phyloP scores from a whole-genome alignment of 1,140 invertebrate genomes.

The Armadillidium nasatum region DNA sequence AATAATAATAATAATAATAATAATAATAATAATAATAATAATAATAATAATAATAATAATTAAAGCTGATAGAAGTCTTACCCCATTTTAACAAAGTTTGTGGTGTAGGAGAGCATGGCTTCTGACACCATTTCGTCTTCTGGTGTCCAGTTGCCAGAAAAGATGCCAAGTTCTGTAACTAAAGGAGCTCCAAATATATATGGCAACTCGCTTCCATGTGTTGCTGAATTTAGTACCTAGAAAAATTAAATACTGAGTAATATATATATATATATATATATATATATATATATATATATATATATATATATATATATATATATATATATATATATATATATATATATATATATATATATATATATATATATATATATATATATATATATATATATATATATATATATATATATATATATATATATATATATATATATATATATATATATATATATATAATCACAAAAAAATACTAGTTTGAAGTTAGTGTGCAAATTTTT shows the following conservation, averaged over 20 bases:
- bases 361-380: conserved; percentile 22
- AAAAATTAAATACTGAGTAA: background rate
- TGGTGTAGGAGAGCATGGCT: conserved; percentile 61
- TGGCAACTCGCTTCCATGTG: conserved; percentile 84
- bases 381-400: conserved; percentile 21
- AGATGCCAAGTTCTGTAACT: conserved; percentile 67
- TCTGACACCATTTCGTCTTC: conserved; percentile 70
- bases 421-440: no score
- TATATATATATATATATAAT: no score
- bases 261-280: no score
- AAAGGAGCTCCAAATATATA: conserved; percentile 80
- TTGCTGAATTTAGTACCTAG: conserved; percentile 64
- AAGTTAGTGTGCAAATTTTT: no score
- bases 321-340: conserved; percentile 19
- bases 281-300: conserved; percentile 26
- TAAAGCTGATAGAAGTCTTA: no score
- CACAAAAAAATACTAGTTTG: no score
- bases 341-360: conserved; percentile 10
- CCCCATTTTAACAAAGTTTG: conserved; percentile 56
- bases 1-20: no score
- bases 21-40: no score
- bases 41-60: no score
- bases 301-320: conserved; percentile 28
- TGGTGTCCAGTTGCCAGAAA: conserved; percentile 67
- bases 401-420: conserved; percentile 18